Percentiles rank a stretch among this genome's conserved stretches.
Evolutionary conservation across 2,797 vertebrate genomes (phyloP).

Genomic region (Chiroxiphia lanceolata): DNA sequence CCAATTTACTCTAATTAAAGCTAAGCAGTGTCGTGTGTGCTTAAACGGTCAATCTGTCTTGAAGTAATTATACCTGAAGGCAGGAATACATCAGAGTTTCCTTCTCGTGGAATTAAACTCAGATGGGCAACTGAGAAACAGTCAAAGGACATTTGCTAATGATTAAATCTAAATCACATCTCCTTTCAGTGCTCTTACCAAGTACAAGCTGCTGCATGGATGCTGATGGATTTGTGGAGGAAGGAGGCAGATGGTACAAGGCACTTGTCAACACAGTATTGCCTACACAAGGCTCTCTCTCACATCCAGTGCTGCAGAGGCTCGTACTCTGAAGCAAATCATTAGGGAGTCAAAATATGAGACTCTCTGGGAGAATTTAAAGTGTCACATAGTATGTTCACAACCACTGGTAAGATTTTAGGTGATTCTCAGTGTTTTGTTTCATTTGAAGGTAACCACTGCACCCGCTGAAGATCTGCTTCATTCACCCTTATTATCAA

Average conservation of each 20-base stretch:
- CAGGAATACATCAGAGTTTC: slow-evolving; percentile 79
- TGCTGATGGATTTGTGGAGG: slow-evolving; percentile 45
- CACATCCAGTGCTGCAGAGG: background rate
- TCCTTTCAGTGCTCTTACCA: slow-evolving; percentile 5
- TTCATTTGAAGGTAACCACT: background rate
- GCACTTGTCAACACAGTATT: background rate
- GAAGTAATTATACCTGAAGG: slow-evolving; percentile 85
- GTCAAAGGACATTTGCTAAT: slow-evolving; percentile 61
- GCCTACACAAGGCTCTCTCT: background rate
- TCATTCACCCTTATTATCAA: background rate
- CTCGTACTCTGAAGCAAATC: background rate
- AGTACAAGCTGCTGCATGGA: slow-evolving; percentile 31
- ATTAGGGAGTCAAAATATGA: background rate
- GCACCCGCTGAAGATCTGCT: background rate
- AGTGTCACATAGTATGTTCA: fast-evolving
- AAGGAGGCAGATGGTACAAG: slow-evolving; percentile 47
- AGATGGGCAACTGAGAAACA: slow-evolving; percentile 76
- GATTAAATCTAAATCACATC: slow-evolving; percentile 71
- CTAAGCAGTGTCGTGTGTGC: slow-evolving; percentile 78
- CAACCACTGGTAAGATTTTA: background rate
- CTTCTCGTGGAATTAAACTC: slow-evolving; percentile 80
- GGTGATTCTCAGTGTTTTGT: background rate
- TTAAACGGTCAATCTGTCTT: slow-evolving; percentile 82
- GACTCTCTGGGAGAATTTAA: background rate
- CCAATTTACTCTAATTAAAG: slow-evolving; percentile 76